A percentile compares a stretch with the other conserved stretches of the same genome.
Conservation (phyloP, 35 echinoderm and acorn worm genomes). For the Ophiothrix spiculata region DNA sequence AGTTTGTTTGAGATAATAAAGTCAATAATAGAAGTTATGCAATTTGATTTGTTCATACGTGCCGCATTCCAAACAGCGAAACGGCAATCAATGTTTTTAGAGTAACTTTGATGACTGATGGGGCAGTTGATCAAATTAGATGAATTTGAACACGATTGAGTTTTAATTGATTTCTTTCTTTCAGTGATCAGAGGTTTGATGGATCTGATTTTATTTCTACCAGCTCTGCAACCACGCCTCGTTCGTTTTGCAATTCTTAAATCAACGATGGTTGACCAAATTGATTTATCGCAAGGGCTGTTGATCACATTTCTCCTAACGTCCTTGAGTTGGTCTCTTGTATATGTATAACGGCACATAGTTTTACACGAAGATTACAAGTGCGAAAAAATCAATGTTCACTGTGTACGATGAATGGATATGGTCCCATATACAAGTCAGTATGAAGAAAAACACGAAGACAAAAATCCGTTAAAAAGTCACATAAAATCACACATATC, state of each 20-base stretch:
- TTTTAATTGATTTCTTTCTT: not conserved
- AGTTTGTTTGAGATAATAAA: constrained; percentile 36
- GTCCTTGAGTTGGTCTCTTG: not conserved
- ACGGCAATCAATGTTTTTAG: not conserved
- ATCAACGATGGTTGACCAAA: not conserved
- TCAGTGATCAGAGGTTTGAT: not conserved
- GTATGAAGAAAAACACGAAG: too few species aligned
- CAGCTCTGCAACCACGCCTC: not conserved
- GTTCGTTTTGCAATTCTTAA: not conserved
- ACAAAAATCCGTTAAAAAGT: too few species aligned
- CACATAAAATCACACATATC: too few species aligned
- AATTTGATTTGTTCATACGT: not conserved
- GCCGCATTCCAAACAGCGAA: constrained; percentile 20
- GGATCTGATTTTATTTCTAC: not conserved
- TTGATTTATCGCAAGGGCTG: not conserved
- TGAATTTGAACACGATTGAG: not conserved
- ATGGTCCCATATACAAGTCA: too few species aligned
- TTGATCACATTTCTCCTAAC: not conserved
- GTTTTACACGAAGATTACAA: too few species aligned
- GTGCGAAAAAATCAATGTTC: too few species aligned
- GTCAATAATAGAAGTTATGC: constrained; percentile 8
- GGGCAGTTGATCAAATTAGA: not conserved
- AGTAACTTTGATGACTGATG: not conserved
- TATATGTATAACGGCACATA: not conserved
- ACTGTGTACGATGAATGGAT: too few species aligned